Base-by-base conservation (phyloP, 2,888 invertebrate species). In the Therioaphis trifolii region DNA sequence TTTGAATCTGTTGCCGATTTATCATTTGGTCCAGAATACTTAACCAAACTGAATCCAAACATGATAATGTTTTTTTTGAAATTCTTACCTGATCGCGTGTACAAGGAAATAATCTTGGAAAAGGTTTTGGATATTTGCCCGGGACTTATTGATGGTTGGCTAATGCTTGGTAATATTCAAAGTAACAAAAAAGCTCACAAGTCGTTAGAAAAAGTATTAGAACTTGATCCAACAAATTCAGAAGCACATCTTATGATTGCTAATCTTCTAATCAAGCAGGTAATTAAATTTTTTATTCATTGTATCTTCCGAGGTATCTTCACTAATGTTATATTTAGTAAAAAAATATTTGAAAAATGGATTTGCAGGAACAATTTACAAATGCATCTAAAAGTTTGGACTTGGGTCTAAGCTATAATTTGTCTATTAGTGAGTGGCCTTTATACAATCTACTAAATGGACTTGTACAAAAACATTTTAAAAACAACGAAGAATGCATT, bases 361-460 rank as follows among this genome's bases (percentile, higher is more conserved):
- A 52, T 74, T 75, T 84, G 84, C 92, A 93, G 87, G 91, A 91
- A 58, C 90, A 91, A 69, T 95, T 92, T 87, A 91, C 93, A 24
- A 92, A 94, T 87, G 98, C 98, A 0, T 92, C 94, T 15, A 96
- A 96, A 88, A 93, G 93, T 82, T 90, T 99, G 69, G 98, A 98
- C 89, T 92, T 95, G 86, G 96, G 96, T 84, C 90, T 98, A 18
- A 97, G 97, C 87, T 94, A 95, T 87, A 96, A 98, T 89, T 98
- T 99, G 88, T 94, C 95, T 89, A 94, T 98, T 0, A 90, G 97
- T 86, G 97, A 98, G 85, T 94, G 95, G 89, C 95, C 97, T 0
- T 90, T 96, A 88, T 99, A 96, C 88, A 96, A 97, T 89, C 91
- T 97, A 85, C 92, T 97, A 0, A 92, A 93, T 86, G 97, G 97